phyloP scores from a whole-genome alignment of 2,797 vertebrate genomes.

The Urophycis tenuis region DNA sequence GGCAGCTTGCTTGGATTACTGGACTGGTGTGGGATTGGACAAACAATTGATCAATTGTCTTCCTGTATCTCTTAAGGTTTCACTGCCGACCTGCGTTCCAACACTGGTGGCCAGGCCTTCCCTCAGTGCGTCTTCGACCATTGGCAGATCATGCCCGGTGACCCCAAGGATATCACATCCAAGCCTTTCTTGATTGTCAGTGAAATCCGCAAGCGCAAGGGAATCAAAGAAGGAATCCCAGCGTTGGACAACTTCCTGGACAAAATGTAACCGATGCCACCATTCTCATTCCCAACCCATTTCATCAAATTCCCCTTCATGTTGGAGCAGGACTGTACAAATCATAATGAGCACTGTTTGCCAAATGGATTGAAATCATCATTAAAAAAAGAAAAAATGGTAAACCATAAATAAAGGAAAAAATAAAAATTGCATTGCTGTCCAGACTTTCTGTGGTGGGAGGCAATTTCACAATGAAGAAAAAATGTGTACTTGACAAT shows the following conservation, averaged over 20 bases:
- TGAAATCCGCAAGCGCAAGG: constrained; percentile 87
- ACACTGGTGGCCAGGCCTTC: constrained; percentile 92
- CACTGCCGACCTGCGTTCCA: constrained; percentile 87
- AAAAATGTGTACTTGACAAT: background rate
- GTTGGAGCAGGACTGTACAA: constrained; percentile 68
- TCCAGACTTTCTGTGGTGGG: constrained; percentile 4
- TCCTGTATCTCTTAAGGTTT: constrained; percentile 72
- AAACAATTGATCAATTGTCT: background rate
- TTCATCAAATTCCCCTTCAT: constrained; percentile 38
- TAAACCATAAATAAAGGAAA: constrained; percentile 72
- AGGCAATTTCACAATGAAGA: background rate
- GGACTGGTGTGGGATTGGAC: background rate
- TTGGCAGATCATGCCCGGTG: constrained; percentile 88
- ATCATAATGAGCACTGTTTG: constrained; percentile 64
- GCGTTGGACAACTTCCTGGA: constrained; percentile 92
- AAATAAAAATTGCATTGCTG: constrained; percentile 49
- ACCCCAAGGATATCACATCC: constrained; percentile 70
- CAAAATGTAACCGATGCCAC: constrained; percentile 74
- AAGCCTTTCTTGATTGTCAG: constrained; percentile 77
- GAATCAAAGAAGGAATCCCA: constrained; percentile 88
- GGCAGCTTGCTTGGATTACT: too few species aligned
- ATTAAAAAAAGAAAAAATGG: constrained; percentile 67
- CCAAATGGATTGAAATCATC: constrained; percentile 59
- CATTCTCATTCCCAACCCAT: constrained; percentile 37
- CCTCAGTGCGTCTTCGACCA: constrained; percentile 95